Conservation (phyloP, 2,888 invertebrate genomes). For the Lycocerus yunnanus region DNA sequence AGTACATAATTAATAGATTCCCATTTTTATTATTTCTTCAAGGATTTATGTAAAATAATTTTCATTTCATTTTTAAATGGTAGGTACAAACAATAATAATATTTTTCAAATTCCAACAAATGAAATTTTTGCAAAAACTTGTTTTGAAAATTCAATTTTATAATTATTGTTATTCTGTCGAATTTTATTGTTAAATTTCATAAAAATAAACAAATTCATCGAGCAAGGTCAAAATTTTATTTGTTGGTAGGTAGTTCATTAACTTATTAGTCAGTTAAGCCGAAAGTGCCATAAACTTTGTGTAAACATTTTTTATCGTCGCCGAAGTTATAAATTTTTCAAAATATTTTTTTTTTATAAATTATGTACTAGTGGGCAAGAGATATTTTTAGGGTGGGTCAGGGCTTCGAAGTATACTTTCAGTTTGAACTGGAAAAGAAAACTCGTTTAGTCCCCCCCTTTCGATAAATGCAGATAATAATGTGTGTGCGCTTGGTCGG, state of each 20-base stretch:
- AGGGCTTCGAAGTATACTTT: not conserved
- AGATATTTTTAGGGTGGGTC: not conserved
- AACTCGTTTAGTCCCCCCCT: too few species aligned
- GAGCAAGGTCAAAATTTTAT: not conserved
- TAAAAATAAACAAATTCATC: not conserved
- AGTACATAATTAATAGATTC: not conserved
- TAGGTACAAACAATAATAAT: not conserved
- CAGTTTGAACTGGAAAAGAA: not conserved
- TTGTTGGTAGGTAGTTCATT: not conserved
- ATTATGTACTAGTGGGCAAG: not conserved
- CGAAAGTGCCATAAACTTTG: not conserved
- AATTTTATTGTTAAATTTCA: not conserved
- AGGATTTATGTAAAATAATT: not conserved
- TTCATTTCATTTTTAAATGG: not conserved
- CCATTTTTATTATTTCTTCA: not conserved
- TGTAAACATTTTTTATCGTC: not conserved
- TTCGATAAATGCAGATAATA: too few species aligned
- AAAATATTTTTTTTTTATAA: not conserved
- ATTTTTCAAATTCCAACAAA: not conserved
- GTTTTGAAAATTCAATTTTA: not conserved
- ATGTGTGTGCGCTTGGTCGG: not conserved
- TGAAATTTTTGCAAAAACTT: not conserved
- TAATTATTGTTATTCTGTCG: not conserved
- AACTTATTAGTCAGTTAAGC: not conserved
- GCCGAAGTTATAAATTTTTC: not conserved